Base-by-base conservation (phyloP, 2,888 invertebrate genomes). In the Muschampia plurimacula region DNA sequence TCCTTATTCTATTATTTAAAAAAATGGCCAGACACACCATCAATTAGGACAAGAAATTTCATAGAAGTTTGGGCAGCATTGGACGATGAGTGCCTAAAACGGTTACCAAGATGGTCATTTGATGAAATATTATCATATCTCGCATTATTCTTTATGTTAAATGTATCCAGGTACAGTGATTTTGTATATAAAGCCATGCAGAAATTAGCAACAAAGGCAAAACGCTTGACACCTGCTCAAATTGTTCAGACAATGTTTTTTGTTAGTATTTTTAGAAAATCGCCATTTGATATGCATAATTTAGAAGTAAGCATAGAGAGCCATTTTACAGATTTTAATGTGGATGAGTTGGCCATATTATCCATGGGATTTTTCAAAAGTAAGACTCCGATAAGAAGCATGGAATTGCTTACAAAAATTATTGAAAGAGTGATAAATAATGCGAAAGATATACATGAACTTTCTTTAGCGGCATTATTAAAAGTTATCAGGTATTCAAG, bases 341-440 rank as follows among this genome's bases (percentile, higher is more conserved):
- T 96, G 7, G 95, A 96, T 77, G 97, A 98, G 83, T 85, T 97
- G 73, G 96, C 96, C 12, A 95, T 97, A 13, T 95, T 97, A 78
- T 95, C 96, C 5, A 96, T 97, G 95, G 97, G 96, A 0, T 97
- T 97, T 85, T 98, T 98, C 81, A 97, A 97, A 90, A 96, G 96
- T 15, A 95, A 96, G 88, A 96, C 96, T 1, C 95, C 93, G 15
- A 93, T 97, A 66, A 94, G 95, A 75, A 95, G 90, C 84, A 77
- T 83, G 3, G 82, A 86, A 0, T 80, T 97, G 59, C 69, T 96
- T 0, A 79, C 88, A 2, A 89, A 90, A 68, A 91, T 96, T 1
- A 95, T 96, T 49, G 77, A 89, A 2, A 94, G 91, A 81, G 83
- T 96, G 0, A 91, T 92, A n/a, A 83, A 90, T 9, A 90, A 96